phyloP scores from a whole-genome alignment of 2,113 vertebrate genomes.

The Pimephales promelas region DNA sequence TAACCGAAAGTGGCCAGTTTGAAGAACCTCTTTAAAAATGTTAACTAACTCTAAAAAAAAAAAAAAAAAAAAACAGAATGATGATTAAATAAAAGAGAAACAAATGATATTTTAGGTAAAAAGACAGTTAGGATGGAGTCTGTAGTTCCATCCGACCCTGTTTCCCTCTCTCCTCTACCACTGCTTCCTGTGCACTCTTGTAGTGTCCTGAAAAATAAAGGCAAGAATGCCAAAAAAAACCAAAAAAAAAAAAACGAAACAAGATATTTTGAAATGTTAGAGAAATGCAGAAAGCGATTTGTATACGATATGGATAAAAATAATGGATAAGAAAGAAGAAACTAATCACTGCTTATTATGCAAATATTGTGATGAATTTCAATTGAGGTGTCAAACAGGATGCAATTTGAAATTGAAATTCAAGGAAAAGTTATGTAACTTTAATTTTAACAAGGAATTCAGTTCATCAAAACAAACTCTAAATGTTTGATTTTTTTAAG shows the following conservation, averaged over 20 bases:
- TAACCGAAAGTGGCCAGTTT: not conserved
- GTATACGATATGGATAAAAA: not conserved
- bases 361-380: not conserved
- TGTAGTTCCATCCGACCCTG: not conserved
- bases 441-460: too few relatives aligned
- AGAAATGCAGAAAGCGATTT: not conserved
- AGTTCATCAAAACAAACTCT: not conserved
- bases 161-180: not conserved
- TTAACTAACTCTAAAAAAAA: not conserved
- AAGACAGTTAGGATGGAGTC: not conserved
- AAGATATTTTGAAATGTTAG: not conserved
- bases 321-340: not conserved
- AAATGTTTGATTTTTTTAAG: not conserved
- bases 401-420: not conserved
- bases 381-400: not conserved
- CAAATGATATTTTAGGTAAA: not conserved
- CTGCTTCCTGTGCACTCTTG: not conserved
- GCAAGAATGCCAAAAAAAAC: too few relatives aligned
- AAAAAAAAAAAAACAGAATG: not conserved
- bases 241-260: too few relatives aligned
- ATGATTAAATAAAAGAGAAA: not conserved
- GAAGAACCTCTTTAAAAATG: not conserved
- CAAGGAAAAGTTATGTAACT: not conserved
- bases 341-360: not conserved
- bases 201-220: not conserved